Conservation (phyloP, 2,113 vertebrate genomes). For the Sisor rabdophorus region DNA sequence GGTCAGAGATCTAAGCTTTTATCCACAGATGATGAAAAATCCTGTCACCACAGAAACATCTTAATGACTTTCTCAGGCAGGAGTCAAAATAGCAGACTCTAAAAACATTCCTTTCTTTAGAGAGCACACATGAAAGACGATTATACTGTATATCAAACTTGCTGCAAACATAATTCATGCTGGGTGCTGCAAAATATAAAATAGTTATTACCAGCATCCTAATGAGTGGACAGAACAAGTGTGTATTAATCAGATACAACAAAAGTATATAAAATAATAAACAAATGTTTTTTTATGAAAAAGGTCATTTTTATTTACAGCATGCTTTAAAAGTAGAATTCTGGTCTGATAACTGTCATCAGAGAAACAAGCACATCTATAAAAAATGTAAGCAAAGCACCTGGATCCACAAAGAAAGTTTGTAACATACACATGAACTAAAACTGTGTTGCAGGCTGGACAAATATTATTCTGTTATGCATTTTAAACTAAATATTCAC, state of each 20-base stretch:
- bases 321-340: background rate
- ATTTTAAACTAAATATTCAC: background rate
- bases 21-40: constrained; percentile 31
- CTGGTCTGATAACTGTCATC: too few species aligned
- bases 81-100: constrained; percentile 33
- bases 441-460: background rate
- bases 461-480: background rate
- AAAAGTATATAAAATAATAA: background rate
- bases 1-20: background rate
- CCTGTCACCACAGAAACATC: constrained; percentile 47
- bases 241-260: background rate
- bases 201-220: background rate
- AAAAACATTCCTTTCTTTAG: constrained; percentile 14
- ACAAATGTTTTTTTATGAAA: background rate
- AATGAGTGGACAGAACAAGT: background rate
- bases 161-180: background rate
- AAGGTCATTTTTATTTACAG: background rate
- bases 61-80: constrained; percentile 59
- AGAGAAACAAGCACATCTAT: background rate
- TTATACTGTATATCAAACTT: constrained; percentile 12
- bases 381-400: background rate
- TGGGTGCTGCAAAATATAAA: background rate
- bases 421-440: background rate
- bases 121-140: constrained; percentile 14
- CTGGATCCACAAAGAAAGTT: background rate